These are phyloP conservation scores for Trachymyrmex septentrionalis DNA, from an alignment of 1,140 invertebrate species.

Conservation along the genomic window DNA sequence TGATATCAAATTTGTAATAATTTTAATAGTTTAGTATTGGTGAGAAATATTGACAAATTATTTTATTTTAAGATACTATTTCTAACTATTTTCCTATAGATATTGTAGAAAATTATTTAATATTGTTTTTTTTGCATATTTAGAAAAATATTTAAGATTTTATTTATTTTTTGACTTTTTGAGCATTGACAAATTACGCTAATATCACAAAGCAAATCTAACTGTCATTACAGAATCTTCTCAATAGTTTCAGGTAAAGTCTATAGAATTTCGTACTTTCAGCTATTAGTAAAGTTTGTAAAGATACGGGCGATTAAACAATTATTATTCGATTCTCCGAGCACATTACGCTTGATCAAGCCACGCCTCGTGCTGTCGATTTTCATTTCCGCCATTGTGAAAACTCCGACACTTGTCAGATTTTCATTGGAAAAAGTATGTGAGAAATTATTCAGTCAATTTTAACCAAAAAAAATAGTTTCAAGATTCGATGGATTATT, in stretches of 20 bases:
- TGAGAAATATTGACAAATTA: neutral
- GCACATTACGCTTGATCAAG: slow-evolving; percentile 61
- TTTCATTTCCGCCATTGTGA: slow-evolving; percentile 45
- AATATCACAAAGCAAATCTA: neutral
- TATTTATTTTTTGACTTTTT: slow-evolving; percentile 1
- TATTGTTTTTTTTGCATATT: neutral
- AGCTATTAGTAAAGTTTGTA: slow-evolving; percentile 77
- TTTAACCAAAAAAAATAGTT: neutral
- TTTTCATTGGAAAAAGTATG: slow-evolving; percentile 28
- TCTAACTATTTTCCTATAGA: neutral
- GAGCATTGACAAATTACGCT: neutral
- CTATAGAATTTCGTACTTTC: slow-evolving; percentile 70
- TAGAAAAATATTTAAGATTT: slow-evolving; percentile 13
- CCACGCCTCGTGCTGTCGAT: slow-evolving; percentile 39
- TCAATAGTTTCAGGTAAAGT: slow-evolving; percentile 22
- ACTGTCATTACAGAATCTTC: slow-evolving; percentile 4
- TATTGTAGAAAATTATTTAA: neutral
- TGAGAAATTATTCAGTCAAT: slow-evolving; percentile 1
- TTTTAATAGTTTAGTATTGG: neutral
- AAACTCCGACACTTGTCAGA: slow-evolving; percentile 25
- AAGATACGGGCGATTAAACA: slow-evolving; percentile 78
- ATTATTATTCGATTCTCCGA: slow-evolving; percentile 78
- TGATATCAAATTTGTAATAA: neutral
- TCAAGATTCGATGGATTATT: neutral
- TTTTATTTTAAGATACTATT: neutral